phyloP scores from a whole-genome alignment of 2,888 invertebrate species.

The Mactromeris polynyma region DNA sequence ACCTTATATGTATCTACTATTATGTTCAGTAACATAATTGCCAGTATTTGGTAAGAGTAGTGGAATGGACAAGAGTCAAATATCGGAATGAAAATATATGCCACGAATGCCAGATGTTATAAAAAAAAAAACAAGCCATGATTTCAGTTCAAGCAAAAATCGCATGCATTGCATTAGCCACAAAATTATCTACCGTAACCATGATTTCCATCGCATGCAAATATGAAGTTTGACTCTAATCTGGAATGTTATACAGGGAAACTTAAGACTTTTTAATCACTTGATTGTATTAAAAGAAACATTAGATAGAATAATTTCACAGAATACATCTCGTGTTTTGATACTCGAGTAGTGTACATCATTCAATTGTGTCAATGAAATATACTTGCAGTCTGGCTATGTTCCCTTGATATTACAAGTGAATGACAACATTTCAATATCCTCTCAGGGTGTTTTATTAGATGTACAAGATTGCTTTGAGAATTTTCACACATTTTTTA shows the following conservation, averaged over 20 bases:
- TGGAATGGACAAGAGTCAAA: not conserved
- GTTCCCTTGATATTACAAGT: not conserved
- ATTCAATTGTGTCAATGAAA: not conserved
- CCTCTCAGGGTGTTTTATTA: not conserved
- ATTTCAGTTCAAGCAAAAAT: slow-evolving; percentile 10
- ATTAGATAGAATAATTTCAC: not conserved
- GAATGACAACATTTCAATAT: not conserved
- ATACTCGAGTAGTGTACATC: not conserved
- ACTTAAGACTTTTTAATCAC: not conserved
- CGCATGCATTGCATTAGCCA: slow-evolving; percentile 11
- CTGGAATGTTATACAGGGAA: not conserved
- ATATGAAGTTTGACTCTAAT: not conserved
- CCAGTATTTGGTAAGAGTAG: no score
- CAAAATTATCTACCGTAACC: not conserved
- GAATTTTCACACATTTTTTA: not conserved
- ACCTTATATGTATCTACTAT: no score
- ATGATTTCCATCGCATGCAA: not conserved
- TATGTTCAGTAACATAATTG: no score
- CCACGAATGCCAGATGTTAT: not conserved
- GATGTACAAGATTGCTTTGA: not conserved
- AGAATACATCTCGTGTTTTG: not conserved
- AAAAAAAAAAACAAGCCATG: not conserved
- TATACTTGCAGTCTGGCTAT: not conserved
- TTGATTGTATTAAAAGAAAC: not conserved
- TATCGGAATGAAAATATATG: not conserved